phyloP scores from a whole-genome alignment of 2,888 invertebrate genomes.

The Stratiomys singularior region DNA sequence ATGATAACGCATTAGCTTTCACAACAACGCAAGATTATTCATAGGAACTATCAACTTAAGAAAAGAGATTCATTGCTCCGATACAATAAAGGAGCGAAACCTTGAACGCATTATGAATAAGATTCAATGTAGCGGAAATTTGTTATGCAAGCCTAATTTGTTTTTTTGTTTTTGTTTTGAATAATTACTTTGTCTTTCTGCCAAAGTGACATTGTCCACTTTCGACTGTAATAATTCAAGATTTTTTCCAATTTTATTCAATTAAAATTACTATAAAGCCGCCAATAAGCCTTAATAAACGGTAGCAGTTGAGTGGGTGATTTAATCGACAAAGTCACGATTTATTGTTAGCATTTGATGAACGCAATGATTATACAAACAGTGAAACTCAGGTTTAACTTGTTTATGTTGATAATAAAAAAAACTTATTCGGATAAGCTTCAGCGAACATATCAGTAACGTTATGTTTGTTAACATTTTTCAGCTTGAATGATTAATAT shows the following conservation, averaged over 20 bases:
- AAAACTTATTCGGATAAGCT: background rate
- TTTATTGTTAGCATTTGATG: background rate
- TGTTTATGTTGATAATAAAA: background rate
- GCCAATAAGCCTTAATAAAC: background rate
- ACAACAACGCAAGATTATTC: too few species aligned
- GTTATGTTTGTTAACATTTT: background rate
- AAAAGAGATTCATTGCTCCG: too few species aligned
- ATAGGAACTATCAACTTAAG: too few species aligned
- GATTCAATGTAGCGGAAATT: too few species aligned
- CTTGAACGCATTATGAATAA: too few species aligned
- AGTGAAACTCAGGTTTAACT: background rate
- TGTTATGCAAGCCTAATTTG: too few species aligned
- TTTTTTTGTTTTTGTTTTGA: too few species aligned
- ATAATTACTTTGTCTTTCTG: too few species aligned
- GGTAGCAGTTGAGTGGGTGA: background rate
- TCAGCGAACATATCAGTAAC: background rate
- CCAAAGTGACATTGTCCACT: too few species aligned
- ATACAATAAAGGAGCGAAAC: too few species aligned
- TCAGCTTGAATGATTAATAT: background rate
- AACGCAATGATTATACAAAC: background rate
- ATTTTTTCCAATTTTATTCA: background rate
- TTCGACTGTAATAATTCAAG: too few species aligned
- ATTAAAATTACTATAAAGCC: background rate
- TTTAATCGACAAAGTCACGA: conserved; percentile 7
- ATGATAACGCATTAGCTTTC: too few species aligned